Evolutionary conservation across 2,113 vertebrate genomes (phyloP), one percentile per base, ranked within the genome.

Genomic region (Perca schrenkii): DNA sequence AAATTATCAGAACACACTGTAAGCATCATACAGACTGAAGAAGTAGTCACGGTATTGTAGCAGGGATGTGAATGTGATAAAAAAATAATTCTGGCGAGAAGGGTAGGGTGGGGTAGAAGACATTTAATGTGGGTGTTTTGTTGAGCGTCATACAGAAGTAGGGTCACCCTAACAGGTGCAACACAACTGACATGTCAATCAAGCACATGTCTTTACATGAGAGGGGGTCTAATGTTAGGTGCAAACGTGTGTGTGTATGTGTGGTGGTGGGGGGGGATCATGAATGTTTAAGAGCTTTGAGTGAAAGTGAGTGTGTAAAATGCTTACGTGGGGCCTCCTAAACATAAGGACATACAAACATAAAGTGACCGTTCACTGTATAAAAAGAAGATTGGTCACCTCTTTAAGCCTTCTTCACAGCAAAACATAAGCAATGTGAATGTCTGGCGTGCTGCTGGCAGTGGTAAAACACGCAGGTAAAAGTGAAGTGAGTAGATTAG

Each of bases 401-500:
- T 68, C 53, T 62, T 6, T 21, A 15, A 54, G 19, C 1, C n/a
- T 64, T 28, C 66, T 43, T 68, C 28, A 0, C 16, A 63, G n/a
- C 7, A 17, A 46, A 81, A 19, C 31, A 36, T 6, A 12, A n/a
- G 53, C 52, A 54, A 5, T 36, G 70, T 25, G 52, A 57, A 25
- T 19, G 8, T 54, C 28, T 56, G 75, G 74, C 74, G 50, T 47
- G 57, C 79, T 69, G 77, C 8, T 65, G 81, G 69, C 80, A 40
- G n/a, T 3, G 43, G 14, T 46, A 22, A 61, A 64, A 66, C 83
- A 54, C 65, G 17, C 66, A 46, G 61, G 67, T 77, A 64, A 16
- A 28, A 79, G 43, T 40, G 69, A 63, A 74, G 79, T 6, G 34
- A 53, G 74, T 3, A 61, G 73, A 61, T 86, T 60, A 76, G 77